These are phyloP conservation scores for Octopus bimaculoides DNA, from an alignment of 1,140 invertebrate species.

Conservation along the genomic window DNA sequence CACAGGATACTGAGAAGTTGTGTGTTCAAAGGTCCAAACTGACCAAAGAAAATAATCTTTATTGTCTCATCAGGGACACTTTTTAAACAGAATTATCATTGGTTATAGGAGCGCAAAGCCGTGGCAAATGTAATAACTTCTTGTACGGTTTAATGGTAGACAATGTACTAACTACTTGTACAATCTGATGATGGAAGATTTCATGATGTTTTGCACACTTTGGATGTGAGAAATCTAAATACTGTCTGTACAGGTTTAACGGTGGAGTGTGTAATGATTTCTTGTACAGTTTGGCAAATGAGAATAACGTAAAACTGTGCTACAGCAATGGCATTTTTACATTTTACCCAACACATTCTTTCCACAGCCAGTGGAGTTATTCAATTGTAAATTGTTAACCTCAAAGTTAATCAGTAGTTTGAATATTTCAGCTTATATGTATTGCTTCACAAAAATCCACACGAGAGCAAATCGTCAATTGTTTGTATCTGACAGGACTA, in stretches of 20 bases:
- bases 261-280: constrained; percentile 1
- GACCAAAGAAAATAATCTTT: not conserved
- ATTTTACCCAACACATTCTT: not conserved
- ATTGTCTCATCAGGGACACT: constrained; percentile 6
- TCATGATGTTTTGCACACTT: too few relatives aligned
- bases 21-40: constrained; percentile 1
- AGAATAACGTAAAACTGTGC: not conserved
- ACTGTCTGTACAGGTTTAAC: not conserved
- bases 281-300: constrained; percentile 6
- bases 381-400: not conserved
- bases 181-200: too few relatives aligned
- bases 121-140: too few relatives aligned
- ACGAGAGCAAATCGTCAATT: not conserved
- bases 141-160: too few relatives aligned
- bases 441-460: not conserved
- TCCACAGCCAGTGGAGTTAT: not conserved
- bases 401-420: not conserved
- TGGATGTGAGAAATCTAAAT: not conserved
- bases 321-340: not conserved
- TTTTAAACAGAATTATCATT: not conserved
- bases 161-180: too few relatives aligned
- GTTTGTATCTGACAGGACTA: not conserved
- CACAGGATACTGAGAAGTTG: constrained; percentile 4
- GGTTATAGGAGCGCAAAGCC: too few relatives aligned
- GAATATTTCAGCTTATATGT: not conserved